These are phyloP conservation scores for Lithobius niger DNA, from an alignment of 1,140 invertebrate species.

Conservation along the genomic window DNA sequence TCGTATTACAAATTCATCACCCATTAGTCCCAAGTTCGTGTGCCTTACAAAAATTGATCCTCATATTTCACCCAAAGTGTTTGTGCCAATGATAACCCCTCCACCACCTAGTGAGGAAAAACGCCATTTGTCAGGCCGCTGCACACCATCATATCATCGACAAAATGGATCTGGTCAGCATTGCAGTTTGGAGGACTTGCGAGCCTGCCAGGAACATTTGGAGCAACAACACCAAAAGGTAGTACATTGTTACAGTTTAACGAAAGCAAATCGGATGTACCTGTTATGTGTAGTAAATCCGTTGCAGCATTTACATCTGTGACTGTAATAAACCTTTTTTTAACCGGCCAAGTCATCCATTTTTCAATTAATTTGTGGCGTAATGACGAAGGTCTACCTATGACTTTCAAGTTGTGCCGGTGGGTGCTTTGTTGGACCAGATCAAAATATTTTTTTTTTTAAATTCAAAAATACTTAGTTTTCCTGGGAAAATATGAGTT, in stretches of 20 bases:
- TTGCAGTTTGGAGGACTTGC: slow-evolving; percentile 32
- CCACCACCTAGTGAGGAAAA: neutral
- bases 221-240: slow-evolving; percentile 30
- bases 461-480: too few relatives aligned
- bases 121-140: neutral
- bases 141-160: slow-evolving; percentile 1
- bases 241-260: too few relatives aligned
- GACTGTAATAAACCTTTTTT: too few relatives aligned
- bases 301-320: too few relatives aligned
- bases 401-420: too few relatives aligned
- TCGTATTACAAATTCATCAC: neutral
- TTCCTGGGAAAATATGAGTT: too few relatives aligned
- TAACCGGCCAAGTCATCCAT: too few relatives aligned
- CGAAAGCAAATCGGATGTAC: neutral
- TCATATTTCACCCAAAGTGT: slow-evolving; percentile 11
- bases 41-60: slow-evolving; percentile 6
- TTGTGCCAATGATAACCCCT: slow-evolving; percentile 3
- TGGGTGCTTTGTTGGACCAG: too few relatives aligned
- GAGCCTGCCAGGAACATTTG: slow-evolving; percentile 33
- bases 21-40: neutral
- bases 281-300: neutral
- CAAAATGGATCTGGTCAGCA: slow-evolving; percentile 4
- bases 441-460: too few relatives aligned
- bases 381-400: too few relatives aligned
- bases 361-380: too few relatives aligned